Percentiles rank a stretch among this genome's conserved stretches.
Conservation (phyloP, 2,888 invertebrate species). For the Flexamia atlantica region DNA sequence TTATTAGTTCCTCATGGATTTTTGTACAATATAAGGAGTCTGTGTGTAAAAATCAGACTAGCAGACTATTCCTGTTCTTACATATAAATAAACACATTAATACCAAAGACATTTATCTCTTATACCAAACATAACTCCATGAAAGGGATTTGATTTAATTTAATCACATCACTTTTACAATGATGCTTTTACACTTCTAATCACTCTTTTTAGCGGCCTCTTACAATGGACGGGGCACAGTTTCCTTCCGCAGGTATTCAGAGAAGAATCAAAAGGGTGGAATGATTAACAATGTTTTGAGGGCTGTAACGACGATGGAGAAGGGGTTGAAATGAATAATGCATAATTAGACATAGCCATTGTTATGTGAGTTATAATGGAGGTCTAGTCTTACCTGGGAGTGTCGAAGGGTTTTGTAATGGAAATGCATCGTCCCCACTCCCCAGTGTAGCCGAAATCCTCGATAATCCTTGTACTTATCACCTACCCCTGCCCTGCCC, state of each 20-base stretch:
- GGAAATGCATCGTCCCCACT: constrained; percentile 19
- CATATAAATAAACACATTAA: too few relatives aligned
- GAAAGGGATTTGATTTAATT: too few relatives aligned
- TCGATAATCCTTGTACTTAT: constrained; percentile 55
- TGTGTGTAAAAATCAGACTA: too few relatives aligned
- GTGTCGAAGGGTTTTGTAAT: constrained; percentile 53
- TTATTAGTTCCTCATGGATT: too few relatives aligned
- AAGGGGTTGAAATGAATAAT: constrained; percentile 45
- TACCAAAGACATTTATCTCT: too few relatives aligned
- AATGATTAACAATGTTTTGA: constrained; percentile 55
- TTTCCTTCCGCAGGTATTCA: constrained; percentile 37
- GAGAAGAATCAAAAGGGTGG: constrained; percentile 35
- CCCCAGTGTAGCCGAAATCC: constrained; percentile 36
- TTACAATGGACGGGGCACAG: background rate
- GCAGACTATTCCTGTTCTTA: too few relatives aligned
- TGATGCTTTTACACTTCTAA: too few relatives aligned
- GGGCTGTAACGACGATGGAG: constrained; percentile 12
- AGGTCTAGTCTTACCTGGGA: constrained; percentile 41
- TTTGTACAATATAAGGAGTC: too few relatives aligned
- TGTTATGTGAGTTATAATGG: constrained; percentile 45
- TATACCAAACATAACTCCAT: too few relatives aligned
- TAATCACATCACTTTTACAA: too few relatives aligned
- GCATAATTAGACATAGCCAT: constrained; percentile 40
- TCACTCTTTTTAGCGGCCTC: background rate
- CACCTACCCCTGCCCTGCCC: constrained; percentile 12